phyloP scores from a whole-genome alignment of 1,140 invertebrate species.

The Ectropis grisescens region DNA sequence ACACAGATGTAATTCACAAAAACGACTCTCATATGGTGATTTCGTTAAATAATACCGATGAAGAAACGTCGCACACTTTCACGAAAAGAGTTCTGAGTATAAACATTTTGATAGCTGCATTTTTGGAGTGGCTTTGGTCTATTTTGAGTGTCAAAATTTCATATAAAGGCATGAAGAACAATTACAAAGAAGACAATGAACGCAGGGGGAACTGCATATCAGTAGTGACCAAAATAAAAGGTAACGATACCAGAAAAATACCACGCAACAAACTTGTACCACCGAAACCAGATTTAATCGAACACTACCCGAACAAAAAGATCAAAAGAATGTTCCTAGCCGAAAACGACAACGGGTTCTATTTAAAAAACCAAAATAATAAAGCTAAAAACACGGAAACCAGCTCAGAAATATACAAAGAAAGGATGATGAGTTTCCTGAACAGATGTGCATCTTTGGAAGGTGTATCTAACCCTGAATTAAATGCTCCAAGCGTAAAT shows the following conservation, averaged over 20 bases:
- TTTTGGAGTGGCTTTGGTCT: slow-evolving; percentile 74
- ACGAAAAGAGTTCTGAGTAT: slow-evolving; percentile 63
- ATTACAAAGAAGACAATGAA: slow-evolving; percentile 64
- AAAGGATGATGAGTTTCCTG: slow-evolving; percentile 65
- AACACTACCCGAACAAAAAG: slow-evolving; percentile 67
- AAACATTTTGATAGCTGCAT: slow-evolving; percentile 73
- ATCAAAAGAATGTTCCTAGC: slow-evolving; percentile 67
- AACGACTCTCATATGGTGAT: slow-evolving; percentile 53
- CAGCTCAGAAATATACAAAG: slow-evolving; percentile 63
- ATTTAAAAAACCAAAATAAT: slow-evolving; percentile 64
- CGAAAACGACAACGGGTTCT: slow-evolving; percentile 61
- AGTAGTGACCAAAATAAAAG: slow-evolving; percentile 67
- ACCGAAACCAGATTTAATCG: slow-evolving; percentile 65
- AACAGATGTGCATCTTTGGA: slow-evolving; percentile 51
- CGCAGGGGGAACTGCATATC: slow-evolving; percentile 57
- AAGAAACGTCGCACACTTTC: slow-evolving; percentile 33
- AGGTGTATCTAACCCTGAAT: slow-evolving; percentile 40
- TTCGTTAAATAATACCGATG: slow-evolving; percentile 21
- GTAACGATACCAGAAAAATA: slow-evolving; percentile 54
- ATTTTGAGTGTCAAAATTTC: slow-evolving; percentile 71
- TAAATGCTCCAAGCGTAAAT: slow-evolving; percentile 37
- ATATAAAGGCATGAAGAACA: slow-evolving; percentile 73
- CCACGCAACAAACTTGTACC: slow-evolving; percentile 54
- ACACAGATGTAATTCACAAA: slow-evolving; percentile 35
- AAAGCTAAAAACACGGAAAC: slow-evolving; percentile 57